Percentiles rank a stretch among this genome's conserved stretches.
phyloP scores from a whole-genome alignment of 2,113 vertebrate genomes.

The Nestor notabilis region DNA sequence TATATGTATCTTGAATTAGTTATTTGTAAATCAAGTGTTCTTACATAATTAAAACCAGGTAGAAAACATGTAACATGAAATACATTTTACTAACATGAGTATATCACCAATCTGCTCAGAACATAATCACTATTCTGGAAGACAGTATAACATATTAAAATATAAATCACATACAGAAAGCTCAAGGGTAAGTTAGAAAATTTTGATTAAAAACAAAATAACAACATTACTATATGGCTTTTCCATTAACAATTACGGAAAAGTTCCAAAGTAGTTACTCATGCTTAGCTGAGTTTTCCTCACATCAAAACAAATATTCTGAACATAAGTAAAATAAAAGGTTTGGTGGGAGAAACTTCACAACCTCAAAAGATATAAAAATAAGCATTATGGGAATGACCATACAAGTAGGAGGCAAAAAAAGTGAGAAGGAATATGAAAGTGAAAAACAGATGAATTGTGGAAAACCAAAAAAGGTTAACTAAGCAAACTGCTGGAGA shows the following conservation, averaged over 20 bases:
- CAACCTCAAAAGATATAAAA: not conserved
- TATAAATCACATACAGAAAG: not conserved
- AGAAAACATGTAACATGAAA: not conserved
- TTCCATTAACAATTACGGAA: not conserved
- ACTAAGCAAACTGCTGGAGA: not conserved
- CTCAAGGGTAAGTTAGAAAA: not conserved
- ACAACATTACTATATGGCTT: not conserved
- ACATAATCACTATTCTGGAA: not conserved
- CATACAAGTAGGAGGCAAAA: not conserved
- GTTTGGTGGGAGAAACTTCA: not conserved
- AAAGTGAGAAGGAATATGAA: not conserved
- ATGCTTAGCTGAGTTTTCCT: not conserved
- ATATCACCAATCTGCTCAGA: not conserved
- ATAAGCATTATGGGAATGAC: not conserved
- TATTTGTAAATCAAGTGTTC: not conserved
- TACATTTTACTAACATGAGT: not conserved
- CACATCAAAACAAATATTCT: not conserved
- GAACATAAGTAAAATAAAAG: not conserved
- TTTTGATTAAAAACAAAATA: not conserved
- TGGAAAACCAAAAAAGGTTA: not conserved
- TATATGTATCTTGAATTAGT: not conserved
- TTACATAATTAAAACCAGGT: not conserved
- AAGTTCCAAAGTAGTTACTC: not conserved
- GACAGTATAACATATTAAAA: not conserved
- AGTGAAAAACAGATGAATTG: not conserved